Base-by-base conservation (phyloP, 35 echinoderm and acorn worm genomes). In the Anneissia japonica region DNA sequence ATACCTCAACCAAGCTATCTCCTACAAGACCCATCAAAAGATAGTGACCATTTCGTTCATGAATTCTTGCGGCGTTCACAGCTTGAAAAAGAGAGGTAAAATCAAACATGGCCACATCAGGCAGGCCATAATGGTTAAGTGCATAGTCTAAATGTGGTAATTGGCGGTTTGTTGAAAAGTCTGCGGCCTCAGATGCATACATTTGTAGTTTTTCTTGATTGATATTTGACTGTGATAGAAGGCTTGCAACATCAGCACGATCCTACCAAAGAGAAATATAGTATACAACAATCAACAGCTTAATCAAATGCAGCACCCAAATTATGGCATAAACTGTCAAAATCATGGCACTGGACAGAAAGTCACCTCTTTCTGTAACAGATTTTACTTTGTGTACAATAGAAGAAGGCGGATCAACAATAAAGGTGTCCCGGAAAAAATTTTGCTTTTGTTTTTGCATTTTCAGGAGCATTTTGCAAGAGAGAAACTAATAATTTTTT, bases 71-170 rank as follows among this genome's bases (percentile, higher is more conserved):
- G 0, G 96, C 96, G 35, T 99, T 82, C 41, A 94, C 92, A 64
- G 96, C 96, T 32, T 78, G 87, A 77, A 89, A 99, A 30, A 99
- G 86, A 31, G 91, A 93, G 0, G 96, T 99, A 40, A 97, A 97
- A 82, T 99, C 96, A 84, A 99, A 99, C 96, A 99, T 99, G 38
- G 96, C 96, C 26, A 99, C 92, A 43, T 99, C 96, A 10, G 96
- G 92, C 46, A 84, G 89, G 34, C 89, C 96, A 73, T 99, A 93
- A 46, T 99, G 96, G 76, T 99, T 99, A 34, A 99, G 79, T 74
- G 96, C 96, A 74, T 89, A 99, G 87, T 99, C 96, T 23, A 99
- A 76, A 14, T 77, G 76, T 16, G 96, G 96, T 30, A 99, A 84
- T 56, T 94, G 85, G 32, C 46, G 37, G 74, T 92, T 93, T 83